Evolutionary conservation across 2,113 vertebrate species (phyloP), one percentile per base, ranked within the genome.

Genomic region (Phodopus roborovskii): DNA sequence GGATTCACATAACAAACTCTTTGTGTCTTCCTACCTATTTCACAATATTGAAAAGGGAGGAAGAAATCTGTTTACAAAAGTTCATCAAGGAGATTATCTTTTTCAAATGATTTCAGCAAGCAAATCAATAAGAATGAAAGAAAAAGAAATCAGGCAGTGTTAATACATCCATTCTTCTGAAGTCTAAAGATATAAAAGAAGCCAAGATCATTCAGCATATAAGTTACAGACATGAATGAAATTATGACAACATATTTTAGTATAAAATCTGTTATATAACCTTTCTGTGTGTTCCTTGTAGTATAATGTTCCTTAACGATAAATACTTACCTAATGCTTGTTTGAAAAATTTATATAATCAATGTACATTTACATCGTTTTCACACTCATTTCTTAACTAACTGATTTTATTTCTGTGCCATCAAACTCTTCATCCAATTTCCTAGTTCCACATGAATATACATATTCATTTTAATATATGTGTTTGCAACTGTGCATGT

Each of bases 301-400:
- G 45, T 45, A 45, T 45, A 45, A 45, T 45, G 45, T 45, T 45
- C 45, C 45, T 45, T 45, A n/a, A n/a, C n/a, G n/a, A n/a, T n/a
- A 45, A 45, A 45, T 45, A 45, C 45, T 45, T 45, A 6, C 3
- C 3, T 45, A 45, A 3, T 45, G 45, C 45, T 45, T 45, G 3
- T 45, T 45, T 45, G 3, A 45, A 45, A 45, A 45, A 45, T 4
- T 56, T 56, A 3, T 56, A 13, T 56, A 56, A 13, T 56, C 53
- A 56, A 15, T 56, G 53, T 56, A 56, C 53, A 56, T 56, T 15
- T 56, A 56, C 53, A 56, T 56, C 10, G 2, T 56, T 56, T 56
- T 10, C 7, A 56, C 53, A 7, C 16, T n/a, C 17, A 71, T 4
- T n/a, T 7, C 3, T 2, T 0, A 71, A n/a, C 36, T n/a, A 71